Conservation (phyloP, 2,113 vertebrate genomes). For the Dicaeum eximium region DNA sequence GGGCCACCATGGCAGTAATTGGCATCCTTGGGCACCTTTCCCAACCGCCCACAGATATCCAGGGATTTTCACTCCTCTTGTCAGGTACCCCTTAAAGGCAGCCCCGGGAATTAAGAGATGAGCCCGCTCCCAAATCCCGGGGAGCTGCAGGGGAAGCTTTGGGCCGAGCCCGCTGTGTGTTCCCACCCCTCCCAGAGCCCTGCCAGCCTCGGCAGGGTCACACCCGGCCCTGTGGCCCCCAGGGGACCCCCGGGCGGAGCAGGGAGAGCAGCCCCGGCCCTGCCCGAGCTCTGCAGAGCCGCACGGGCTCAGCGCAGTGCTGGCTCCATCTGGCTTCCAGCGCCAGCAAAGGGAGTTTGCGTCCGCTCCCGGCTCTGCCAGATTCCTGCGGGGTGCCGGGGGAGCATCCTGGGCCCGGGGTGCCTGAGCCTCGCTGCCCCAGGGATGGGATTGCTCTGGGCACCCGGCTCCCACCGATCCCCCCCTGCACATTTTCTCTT, state of each 20-base stretch:
- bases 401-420: background rate
- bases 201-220: accelerated
- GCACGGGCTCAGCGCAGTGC: accelerated
- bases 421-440: background rate
- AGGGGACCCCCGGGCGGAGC: accelerated
- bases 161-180: accelerated
- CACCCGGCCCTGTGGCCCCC: accelerated
- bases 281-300: background rate
- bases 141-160: background rate
- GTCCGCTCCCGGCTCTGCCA: accelerated
- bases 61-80: accelerated
- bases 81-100: accelerated
- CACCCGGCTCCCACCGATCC: background rate
- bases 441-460: background rate
- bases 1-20: background rate
- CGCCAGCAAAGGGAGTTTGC: background rate
- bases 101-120: accelerated
- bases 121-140: accelerated
- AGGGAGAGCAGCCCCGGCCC: background rate
- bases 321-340: slow-evolving; percentile 1
- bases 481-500: background rate
- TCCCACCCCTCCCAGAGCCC: background rate
- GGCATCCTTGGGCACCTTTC: background rate
- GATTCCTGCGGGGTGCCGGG: accelerated
- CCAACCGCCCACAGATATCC: accelerated